Evolutionary conservation across 2,888 invertebrate species (phyloP), one percentile per base, ranked within the genome.

Genomic region (Drosophila nr. perissopoda): DNA sequence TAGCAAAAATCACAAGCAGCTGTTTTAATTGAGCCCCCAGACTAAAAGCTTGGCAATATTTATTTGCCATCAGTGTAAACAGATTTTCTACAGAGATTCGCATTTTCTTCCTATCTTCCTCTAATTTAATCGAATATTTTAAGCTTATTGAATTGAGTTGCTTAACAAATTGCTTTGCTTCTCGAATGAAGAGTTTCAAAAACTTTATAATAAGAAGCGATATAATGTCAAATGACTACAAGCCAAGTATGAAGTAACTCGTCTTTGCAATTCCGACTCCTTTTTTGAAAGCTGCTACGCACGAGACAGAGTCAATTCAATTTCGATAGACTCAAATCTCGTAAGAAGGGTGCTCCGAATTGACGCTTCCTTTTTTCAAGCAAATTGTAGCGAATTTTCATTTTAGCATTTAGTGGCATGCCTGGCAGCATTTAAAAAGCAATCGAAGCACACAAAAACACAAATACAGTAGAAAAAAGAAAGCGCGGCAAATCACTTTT

Each of bases 401-500:
- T 74, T 76, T 85, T 75, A 66, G 69, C 68, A 79, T 83, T 83
- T 86, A 76, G 71, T 62, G 61, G 69, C 65, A 71, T 77, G 79
- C 80, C 79, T 78, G 68, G 64, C 76, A 71, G 82, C 80, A 78
- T 82, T 82, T 80, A 76, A 78, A 78, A 78, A 54, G 66, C 64
- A 68, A 36, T 69, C 68, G 63, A 65, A 64, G 68, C 73, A 71
- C 58, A 69, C 70, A 74, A 58, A 60, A 25, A 54, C 34, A 69
- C n/a, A 57, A 21, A 53, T 2, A 57, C 33, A 40, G 21, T 42
- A 27, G 29, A 27, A 25, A 33, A 56, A 54, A 71, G 49, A 85
- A 69, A 80, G 54, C 87, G 77, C 75, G 73, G 75, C 87, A 89
- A 86, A 89, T 89, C 87, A 87, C 85, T 89, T 89, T 87, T 74